Conservation (phyloP, 2,113 vertebrate species). For the Lanius ludovicianus region DNA sequence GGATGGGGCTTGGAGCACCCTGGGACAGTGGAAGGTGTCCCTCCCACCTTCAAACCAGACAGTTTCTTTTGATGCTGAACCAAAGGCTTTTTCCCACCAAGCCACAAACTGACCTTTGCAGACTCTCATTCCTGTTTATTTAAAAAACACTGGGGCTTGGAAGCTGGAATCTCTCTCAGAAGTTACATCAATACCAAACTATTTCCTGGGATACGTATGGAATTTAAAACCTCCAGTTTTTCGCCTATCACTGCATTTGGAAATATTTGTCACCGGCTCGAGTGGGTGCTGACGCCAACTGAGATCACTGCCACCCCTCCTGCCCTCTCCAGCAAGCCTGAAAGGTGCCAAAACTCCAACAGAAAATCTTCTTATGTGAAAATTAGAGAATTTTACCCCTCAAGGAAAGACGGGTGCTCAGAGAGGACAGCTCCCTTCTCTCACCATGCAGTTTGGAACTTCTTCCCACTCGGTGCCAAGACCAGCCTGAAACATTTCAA, state of each 20-base stretch:
- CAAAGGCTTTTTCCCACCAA: constrained; percentile 31
- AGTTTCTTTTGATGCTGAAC: neutral
- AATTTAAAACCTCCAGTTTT: constrained; percentile 28
- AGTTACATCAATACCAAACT: constrained; percentile 48
- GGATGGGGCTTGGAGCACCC: rapidly evolving
- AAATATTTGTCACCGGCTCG: neutral
- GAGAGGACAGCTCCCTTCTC: neutral
- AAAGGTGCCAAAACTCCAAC: neutral
- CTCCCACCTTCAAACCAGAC: neutral
- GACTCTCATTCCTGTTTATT: constrained; percentile 35
- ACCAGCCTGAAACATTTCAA: neutral
- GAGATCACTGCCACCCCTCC: neutral
- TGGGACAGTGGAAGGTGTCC: neutral
- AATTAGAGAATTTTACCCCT: neutral
- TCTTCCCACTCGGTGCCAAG: neutral
- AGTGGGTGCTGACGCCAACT: neutral
- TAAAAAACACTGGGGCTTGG: constrained; percentile 27
- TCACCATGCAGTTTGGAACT: neutral
- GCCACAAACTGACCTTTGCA: constrained; percentile 28
- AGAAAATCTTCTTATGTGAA: neutral
- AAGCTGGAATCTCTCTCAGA: constrained; percentile 2
- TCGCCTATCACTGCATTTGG: neutral
- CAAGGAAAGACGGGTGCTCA: neutral
- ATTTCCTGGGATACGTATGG: constrained; percentile 54
- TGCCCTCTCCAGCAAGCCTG: neutral